Conservation (phyloP, 2,113 vertebrate species). For the Halcyon senegalensis region DNA sequence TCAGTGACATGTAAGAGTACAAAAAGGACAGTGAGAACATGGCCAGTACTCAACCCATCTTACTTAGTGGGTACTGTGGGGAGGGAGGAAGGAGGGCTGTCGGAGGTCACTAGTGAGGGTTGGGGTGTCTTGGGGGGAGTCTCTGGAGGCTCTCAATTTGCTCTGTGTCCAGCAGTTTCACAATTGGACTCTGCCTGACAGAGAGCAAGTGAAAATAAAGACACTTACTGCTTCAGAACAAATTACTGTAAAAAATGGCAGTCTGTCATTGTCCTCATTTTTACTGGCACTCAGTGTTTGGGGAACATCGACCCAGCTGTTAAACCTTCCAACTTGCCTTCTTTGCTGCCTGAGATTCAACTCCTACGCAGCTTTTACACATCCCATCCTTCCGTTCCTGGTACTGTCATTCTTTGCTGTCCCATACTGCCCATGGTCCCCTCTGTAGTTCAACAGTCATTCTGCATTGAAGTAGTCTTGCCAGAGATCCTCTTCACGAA, state of each 20-base stretch:
- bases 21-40: background rate
- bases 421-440: background rate
- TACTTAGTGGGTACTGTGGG: background rate
- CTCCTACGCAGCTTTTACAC: background rate
- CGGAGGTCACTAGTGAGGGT: too few species aligned
- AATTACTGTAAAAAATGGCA: background rate
- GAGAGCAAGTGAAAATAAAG: constrained; percentile 7
- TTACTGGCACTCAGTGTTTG: background rate
- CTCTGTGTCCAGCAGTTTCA: background rate
- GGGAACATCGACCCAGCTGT: background rate
- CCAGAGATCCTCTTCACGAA: background rate
- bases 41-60: background rate
- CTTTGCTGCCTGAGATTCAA: background rate
- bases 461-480: background rate
- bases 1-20: background rate
- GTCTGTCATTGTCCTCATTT: background rate
- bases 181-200: background rate
- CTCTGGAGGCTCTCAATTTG: background rate
- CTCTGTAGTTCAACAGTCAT: background rate
- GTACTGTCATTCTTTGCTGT: background rate
- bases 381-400: background rate
- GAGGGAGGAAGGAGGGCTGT: too few species aligned
- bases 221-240: background rate
- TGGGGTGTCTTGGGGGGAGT: too few species aligned
- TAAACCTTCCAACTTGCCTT: background rate